Percentiles rank a stretch among this genome's conserved stretches.
phyloP scores from a whole-genome alignment of 2,888 invertebrate species.

The Atrina japonica region DNA sequence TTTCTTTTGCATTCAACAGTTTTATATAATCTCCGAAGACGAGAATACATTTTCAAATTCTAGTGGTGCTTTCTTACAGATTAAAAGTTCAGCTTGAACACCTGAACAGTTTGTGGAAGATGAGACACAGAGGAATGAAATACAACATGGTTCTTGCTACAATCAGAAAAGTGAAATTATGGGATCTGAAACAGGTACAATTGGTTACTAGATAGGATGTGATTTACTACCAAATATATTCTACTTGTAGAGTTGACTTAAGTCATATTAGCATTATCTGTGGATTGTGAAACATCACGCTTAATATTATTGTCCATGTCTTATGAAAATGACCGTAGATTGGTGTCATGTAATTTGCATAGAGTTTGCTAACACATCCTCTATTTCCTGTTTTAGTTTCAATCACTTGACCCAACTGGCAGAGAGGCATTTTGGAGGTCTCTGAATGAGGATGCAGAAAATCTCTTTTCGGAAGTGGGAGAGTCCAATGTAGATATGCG shows the following conservation, averaged over 20 bases:
- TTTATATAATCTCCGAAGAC: no score
- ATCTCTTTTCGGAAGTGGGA: conserved; percentile 94
- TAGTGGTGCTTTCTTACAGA: no score
- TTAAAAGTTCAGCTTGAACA: conserved; percentile 88
- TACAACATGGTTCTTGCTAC: conserved; percentile 97
- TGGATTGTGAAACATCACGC: no score
- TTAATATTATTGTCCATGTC: no score
- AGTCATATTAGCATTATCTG: no score
- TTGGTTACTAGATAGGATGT: not conserved
- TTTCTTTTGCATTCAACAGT: no score
- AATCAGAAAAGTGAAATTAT: conserved; percentile 95
- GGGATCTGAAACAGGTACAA: conserved; percentile 88
- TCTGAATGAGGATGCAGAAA: conserved; percentile 98
- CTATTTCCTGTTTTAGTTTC: conserved; percentile 84
- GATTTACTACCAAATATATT: not conserved
- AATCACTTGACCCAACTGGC: conserved; percentile 97
- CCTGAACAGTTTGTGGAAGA: conserved; percentile 95
- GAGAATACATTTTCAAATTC: no score
- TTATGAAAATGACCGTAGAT: no score
- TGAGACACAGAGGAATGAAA: conserved; percentile 94
- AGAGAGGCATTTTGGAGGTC: conserved; percentile 93
- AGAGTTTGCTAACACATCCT: no score
- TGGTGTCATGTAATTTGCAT: no score
- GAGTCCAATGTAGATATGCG: conserved; percentile 88
- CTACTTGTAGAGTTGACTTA: not conserved